Base-by-base conservation (phyloP, 2,113 vertebrate genomes). In the Picathartes gymnocephalus region DNA sequence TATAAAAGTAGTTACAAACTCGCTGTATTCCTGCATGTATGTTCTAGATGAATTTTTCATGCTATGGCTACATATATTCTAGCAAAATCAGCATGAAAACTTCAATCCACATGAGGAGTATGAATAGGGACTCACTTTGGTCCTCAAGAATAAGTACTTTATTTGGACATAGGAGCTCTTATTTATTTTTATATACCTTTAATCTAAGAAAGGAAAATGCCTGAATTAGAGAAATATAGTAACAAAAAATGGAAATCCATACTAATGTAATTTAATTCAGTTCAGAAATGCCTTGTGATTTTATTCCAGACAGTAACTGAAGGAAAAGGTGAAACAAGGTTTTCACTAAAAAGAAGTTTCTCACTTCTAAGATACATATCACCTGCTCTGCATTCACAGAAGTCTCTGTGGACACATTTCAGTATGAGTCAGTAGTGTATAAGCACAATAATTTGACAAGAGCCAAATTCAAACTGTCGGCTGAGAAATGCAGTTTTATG, bases 81-180 rank as follows among this genome's bases (percentile, higher is more conserved):
- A 64, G 15, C 30, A 83, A 80, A 90, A 86, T 8, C 31, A 78
- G 16, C 17, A 27, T 2, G 28, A 54, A 77, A 42, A 51, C 17
- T 19, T 71, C 40, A 62, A 44, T 50, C 48, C 11, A 45, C 4
- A 13, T 3, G 8, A 9, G 9, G 22, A 2, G 0, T 15, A 44
- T 16, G 19, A 58, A 53, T 2, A 27, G 8, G 11, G 4, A 51
- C 15, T 78, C 4, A 1, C 21, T 93, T 72, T n/a, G 8, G 9
- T 58, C 35, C 39, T 48, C 50, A 71, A 77, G 17, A 72, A 71
- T 30, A 76, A 87, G 16, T 16, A 11, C 56, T 64, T 72, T 23
- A 39, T 17, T 81, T 72, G 13, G 51, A 42, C 7, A 21, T 3
- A 3, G 19, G 11, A 85, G 23, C 3, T 69, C 18, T 64, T 56